Base-by-base conservation (phyloP, 2,888 invertebrate species). In the Hirudinaria manillensis region DNA sequence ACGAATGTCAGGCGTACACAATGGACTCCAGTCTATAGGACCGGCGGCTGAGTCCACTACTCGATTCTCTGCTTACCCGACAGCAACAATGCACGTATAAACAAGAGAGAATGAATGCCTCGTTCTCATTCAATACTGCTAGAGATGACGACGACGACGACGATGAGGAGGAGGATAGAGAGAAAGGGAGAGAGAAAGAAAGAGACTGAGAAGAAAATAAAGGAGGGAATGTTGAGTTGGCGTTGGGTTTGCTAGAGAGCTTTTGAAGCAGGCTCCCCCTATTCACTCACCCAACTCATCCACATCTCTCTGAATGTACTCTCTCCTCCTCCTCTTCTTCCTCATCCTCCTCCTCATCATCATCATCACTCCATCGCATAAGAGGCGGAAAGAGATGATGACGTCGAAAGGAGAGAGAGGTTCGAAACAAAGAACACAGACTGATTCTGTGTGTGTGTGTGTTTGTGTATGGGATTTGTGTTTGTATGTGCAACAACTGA, bases 201-300 rank as follows among this genome's bases (percentile, higher is more conserved):
- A 72, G 76, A 76, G 67, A 67, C 29, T 38, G 73, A 73, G 67
- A 72, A 65, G 74, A 53, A 66, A 67, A 75, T 38, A 75, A 51
- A n/a, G 19, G 29, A 21, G 70, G 70, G 70, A 1, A 66, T 38
- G 45, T 13, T 24, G 61, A 27, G 34, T 24, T 53, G 53, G 51
- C 10, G 51, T 24, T 51, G 45, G 38, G 53, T 21, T 24, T 53
- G 53, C n/a, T 29, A 32, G 36, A 70, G 32, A 24, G 3, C 29
- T 70, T 21, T 13, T 32, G 24, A 36, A 13, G 24, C 24, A 45
- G 13, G 45, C 45, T 45, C 13, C 45, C n/a, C 45, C 45, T 36
- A 45, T 45, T 45, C 45, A 45, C 45, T 45, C 45, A 45, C 45
- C 45, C 45, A 45, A 45, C 45, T 16, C 45, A 45, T 45, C 45